Conservation (phyloP, 2,888 invertebrate genomes). For the Malthinus seriepunctatus region DNA sequence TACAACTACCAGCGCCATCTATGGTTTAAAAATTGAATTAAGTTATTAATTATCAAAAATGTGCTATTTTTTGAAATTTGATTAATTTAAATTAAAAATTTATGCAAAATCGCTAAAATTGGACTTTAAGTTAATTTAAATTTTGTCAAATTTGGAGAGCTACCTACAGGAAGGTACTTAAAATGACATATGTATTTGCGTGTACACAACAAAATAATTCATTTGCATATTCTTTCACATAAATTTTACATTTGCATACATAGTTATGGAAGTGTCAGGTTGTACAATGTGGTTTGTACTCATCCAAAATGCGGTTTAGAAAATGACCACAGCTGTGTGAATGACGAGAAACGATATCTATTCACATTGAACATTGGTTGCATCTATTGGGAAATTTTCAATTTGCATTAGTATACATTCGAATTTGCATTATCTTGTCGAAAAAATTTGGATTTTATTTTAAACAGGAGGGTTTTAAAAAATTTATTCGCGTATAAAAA, state of each 20-base stretch:
- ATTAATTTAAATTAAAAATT: too few species aligned
- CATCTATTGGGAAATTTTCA: constrained; percentile 38
- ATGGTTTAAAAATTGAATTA: too few species aligned
- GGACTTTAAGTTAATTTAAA: too few species aligned
- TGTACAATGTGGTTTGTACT: constrained; percentile 33
- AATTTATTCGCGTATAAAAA: constrained; percentile 6
- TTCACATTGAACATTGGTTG: constrained; percentile 33
- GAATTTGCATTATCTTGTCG: constrained; percentile 10
- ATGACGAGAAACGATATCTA: constrained; percentile 40
- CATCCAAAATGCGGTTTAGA: constrained; percentile 31
- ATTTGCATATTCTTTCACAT: constrained; percentile 41
- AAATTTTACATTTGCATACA: constrained; percentile 42
- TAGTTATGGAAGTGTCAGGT: constrained; percentile 38
- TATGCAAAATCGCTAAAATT: too few species aligned
- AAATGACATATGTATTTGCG: too few species aligned
- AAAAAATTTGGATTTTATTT: constrained; percentile 8
- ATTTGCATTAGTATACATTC: constrained; percentile 31
- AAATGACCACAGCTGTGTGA: constrained; percentile 39
- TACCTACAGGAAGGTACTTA: too few species aligned
- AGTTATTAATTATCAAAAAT: too few species aligned
- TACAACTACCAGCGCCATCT: too few species aligned
- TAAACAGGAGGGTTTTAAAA: background rate
- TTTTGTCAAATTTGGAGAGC: too few species aligned
- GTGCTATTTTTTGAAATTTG: too few species aligned
- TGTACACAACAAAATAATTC: constrained; percentile 26